Percentiles rank a stretch among this genome's conserved stretches.
phyloP scores from a whole-genome alignment of 2,797 vertebrate species.

The Falco concolor region DNA sequence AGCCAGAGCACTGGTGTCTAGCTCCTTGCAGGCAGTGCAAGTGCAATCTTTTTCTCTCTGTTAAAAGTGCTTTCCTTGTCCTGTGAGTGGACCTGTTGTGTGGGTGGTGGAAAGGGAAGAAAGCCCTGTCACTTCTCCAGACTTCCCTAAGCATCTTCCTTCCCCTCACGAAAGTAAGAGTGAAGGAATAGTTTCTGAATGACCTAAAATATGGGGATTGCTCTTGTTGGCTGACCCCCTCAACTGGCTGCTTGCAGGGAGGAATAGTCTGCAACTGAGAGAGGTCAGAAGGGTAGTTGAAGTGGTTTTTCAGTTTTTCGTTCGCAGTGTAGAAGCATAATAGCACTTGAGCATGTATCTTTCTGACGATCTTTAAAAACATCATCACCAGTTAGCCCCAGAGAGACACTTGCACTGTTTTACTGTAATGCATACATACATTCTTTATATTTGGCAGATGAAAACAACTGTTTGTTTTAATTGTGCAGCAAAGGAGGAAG shows the following conservation, averaged over 20 bases:
- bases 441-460: not conserved
- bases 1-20: not conserved
- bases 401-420: not conserved
- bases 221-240: not conserved
- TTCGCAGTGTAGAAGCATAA: not conserved
- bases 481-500: not conserved
- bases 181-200: not conserved
- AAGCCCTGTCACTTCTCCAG: not conserved
- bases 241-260: not conserved
- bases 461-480: not conserved
- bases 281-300: not conserved
- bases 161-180: not conserved
- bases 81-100: not conserved
- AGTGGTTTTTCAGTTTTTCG: not conserved
- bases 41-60: not conserved
- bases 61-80: rapidly evolving
- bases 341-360: not conserved
- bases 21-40: not conserved
- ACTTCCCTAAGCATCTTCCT: not conserved
- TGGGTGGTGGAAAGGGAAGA: not conserved
- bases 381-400: not conserved
- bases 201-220: not conserved
- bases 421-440: not conserved
- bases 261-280: not conserved
- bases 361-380: not conserved